These are phyloP conservation scores for Megaleporinus macrocephalus DNA, from an alignment of 2,113 vertebrate genomes.

Conservation along the genomic window DNA sequence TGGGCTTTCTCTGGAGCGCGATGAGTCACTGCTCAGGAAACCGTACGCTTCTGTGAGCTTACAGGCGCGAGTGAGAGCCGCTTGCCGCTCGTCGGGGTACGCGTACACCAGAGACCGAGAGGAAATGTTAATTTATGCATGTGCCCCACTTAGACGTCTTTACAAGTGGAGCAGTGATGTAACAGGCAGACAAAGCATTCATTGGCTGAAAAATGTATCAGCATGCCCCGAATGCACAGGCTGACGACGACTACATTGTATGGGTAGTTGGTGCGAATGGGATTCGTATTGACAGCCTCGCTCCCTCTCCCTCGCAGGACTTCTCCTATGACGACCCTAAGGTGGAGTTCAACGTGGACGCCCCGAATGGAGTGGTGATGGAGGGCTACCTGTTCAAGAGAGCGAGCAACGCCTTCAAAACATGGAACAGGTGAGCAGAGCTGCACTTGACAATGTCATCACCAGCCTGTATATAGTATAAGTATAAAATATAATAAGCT, in stretches of 20 bases:
- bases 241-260: not conserved
- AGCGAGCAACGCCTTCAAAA: constrained; percentile 98
- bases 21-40: constrained; percentile 39
- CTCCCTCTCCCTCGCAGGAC: constrained; percentile 77
- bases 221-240: not conserved
- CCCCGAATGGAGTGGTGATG: constrained; percentile 96
- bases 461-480: no score
- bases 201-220: not conserved
- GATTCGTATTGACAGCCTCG: not conserved
- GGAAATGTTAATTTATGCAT: constrained; percentile 31
- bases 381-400: constrained; percentile 99
- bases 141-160: constrained; percentile 16
- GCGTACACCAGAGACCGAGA: not conserved
- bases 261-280: not conserved
- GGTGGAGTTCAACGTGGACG: constrained; percentile 92
- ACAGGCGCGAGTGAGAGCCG: not conserved
- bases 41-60: not conserved
- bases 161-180: not conserved
- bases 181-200: not conserved
- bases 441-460: no score
- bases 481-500: no score
- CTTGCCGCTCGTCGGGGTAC: not conserved
- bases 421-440: constrained; percentile 89
- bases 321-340: constrained; percentile 93
- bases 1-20: constrained; percentile 55